Base-by-base conservation (phyloP, 2,113 vertebrate species). In the Neolamprologus fasciatus region DNA sequence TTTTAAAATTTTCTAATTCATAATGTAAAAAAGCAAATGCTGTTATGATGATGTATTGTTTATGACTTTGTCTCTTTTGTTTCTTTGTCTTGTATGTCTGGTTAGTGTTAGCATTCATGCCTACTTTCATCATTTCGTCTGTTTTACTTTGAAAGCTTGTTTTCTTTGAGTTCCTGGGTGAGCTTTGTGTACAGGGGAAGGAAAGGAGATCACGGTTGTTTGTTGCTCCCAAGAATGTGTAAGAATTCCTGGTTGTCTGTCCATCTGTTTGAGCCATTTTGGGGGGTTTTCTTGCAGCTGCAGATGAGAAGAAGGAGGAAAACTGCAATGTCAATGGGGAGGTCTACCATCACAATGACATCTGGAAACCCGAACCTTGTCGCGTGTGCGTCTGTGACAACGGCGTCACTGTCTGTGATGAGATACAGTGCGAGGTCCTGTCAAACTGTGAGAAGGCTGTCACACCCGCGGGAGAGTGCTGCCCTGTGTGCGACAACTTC, bases 341-440 rank as follows among this genome's bases (percentile, higher is more conserved):
- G 87, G 88, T 97, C 87, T 96, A 98, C 92, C 93, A 96, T 73
- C 97, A 99, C 93, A 96, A 97, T 53, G 97, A 97, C 83, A 97
- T 98, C 87, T 99, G 98, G 98, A 98, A 98, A 85, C 97, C 98
- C 0, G 94, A 96, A 2, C 96, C 96, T 0, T 99, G 98, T 81
- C 95, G 96, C 4, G 97, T 99, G 76, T 99, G 99, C 1, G 98
- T 99, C 61, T 99, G 99, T 55, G 98, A 99, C 93, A 96, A 96
- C 0, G 98, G 98, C 19, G 96, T 97, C 3, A 95, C 97, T 79
- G 94, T 99, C 55, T 99, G 99, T 2, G 98, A 99, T 31, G 96
- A 97, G 80, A 97, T 99, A 81, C 96, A 96, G 57, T 99, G 99
- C 50, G 96, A 95, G 2, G 93, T 96, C 1, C 9, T 96, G 68